A percentile compares a stretch with the other conserved stretches of the same genome.
phyloP scores from a whole-genome alignment of 2,113 vertebrate genomes.

The Nibea albiflora region DNA sequence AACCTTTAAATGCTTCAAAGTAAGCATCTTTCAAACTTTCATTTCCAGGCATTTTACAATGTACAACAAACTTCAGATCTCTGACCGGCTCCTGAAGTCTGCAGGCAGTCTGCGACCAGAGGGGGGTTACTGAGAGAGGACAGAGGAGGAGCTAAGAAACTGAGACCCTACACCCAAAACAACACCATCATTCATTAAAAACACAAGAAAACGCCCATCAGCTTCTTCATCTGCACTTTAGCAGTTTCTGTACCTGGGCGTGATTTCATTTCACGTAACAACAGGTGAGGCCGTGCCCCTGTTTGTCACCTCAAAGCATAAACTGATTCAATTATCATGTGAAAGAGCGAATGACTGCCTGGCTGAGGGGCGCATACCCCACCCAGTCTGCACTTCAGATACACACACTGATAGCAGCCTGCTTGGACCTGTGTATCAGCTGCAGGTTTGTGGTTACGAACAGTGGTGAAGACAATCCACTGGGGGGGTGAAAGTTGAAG shows the following conservation, averaged over 20 bases:
- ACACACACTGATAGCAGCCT: background rate
- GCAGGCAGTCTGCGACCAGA: background rate
- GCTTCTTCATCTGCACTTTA: background rate
- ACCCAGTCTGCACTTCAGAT: background rate
- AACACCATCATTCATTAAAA: background rate
- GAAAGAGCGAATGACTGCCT: background rate
- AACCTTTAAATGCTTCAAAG: too few species aligned
- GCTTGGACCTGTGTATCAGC: too few species aligned
- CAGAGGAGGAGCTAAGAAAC: slow-evolving; percentile 15
- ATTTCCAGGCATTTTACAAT: too few species aligned
- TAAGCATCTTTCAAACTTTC: too few species aligned
- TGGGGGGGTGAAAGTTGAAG: background rate
- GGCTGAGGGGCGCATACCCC: background rate
- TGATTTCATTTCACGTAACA: background rate
- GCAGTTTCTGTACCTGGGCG: background rate
- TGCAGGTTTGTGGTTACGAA: background rate
- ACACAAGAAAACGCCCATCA: background rate
- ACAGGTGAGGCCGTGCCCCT: background rate
- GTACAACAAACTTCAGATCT: background rate
- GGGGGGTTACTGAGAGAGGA: background rate
- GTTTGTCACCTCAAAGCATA: background rate
- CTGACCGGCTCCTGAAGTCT: slow-evolving; percentile 3
- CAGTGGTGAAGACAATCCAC: background rate
- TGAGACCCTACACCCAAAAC: background rate
- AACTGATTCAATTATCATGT: slow-evolving; percentile 5